Evolutionary conservation across 2,888 invertebrate species (phyloP).

Genomic region (Campaea margaritaria): DNA sequence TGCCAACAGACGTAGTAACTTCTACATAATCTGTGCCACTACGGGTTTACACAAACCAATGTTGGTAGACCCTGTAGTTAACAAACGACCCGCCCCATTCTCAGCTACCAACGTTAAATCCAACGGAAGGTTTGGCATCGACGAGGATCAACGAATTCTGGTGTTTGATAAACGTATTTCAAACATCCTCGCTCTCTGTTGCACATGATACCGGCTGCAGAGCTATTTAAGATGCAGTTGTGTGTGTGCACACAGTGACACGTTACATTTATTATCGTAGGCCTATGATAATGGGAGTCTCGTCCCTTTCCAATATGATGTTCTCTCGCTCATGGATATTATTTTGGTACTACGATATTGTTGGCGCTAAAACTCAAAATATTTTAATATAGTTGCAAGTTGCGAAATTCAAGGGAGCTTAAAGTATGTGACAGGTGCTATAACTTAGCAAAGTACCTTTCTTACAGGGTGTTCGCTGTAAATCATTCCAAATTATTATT

Average conservation of each 20-base stretch:
- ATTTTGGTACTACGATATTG: not conserved
- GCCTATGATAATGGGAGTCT: conserved; percentile 18
- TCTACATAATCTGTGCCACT: conserved; percentile 5
- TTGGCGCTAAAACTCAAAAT: not conserved
- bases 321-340: conserved; percentile 14
- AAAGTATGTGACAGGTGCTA: no score
- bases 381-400: not conserved
- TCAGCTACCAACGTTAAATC: conserved; percentile 10
- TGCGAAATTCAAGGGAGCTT: not conserved
- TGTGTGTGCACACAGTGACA: conserved; percentile 29
- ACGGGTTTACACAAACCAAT: conserved; percentile 29
- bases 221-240: conserved; percentile 28
- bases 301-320: conserved; percentile 14
- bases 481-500: no score
- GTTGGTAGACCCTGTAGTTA: conserved; percentile 28
- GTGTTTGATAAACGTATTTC: conserved; percentile 39
- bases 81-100: conserved; percentile 37
- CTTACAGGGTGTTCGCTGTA: no score
- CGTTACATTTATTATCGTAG: conserved; percentile 15
- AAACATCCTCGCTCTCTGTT: conserved; percentile 55
- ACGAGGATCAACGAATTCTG: conserved; percentile 47
- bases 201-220: conserved; percentile 41
- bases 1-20: conserved; percentile 13
- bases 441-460: no score
- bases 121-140: conserved; percentile 28